These are phyloP conservation scores for Mesorhabditis sp. DNA, from an alignment of 2,888 invertebrate species.

Conservation along the genomic window DNA sequence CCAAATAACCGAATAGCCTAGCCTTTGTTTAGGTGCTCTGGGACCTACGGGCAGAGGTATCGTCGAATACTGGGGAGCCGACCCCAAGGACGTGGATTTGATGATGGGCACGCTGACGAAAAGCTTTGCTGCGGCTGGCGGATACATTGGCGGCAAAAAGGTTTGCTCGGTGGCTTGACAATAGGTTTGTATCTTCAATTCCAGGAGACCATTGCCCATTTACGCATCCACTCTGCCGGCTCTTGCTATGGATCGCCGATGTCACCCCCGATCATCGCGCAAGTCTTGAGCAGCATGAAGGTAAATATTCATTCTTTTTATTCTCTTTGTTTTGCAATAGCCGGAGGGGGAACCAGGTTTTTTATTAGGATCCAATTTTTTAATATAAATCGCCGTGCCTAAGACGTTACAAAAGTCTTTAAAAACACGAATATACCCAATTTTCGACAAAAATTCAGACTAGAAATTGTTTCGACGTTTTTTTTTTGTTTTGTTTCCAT, in stretches of 20 bases:
- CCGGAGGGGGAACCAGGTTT: not conserved
- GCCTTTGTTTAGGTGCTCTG: slow-evolving; percentile 67
- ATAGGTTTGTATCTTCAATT: slow-evolving; percentile 38
- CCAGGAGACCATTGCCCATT: slow-evolving; percentile 72
- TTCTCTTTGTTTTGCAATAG: not conserved
- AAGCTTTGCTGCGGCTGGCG: slow-evolving; percentile 93
- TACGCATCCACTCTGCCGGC: slow-evolving; percentile 78
- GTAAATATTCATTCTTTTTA: slow-evolving; percentile 67
- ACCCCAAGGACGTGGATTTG: slow-evolving; percentile 78
- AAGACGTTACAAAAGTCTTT: too few relatives aligned
- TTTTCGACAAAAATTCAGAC: too few relatives aligned
- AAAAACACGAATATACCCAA: too few relatives aligned
- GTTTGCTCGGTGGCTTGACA: slow-evolving; percentile 60
- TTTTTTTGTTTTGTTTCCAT: too few relatives aligned
- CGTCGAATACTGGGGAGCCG: slow-evolving; percentile 78
- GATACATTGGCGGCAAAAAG: slow-evolving; percentile 87
- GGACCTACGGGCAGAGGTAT: slow-evolving; percentile 83
- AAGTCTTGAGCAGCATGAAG: slow-evolving; percentile 79
- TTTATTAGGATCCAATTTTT: too few relatives aligned
- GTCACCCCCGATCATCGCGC: slow-evolving; percentile 81
- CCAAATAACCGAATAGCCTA: not conserved
- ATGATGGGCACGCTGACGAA: slow-evolving; percentile 99
- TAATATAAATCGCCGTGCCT: too few relatives aligned
- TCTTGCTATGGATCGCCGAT: slow-evolving; percentile 68
- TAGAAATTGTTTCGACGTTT: too few relatives aligned